Conservation (phyloP, 1,140 invertebrate species). For the Cyphomyrmex costatus region DNA sequence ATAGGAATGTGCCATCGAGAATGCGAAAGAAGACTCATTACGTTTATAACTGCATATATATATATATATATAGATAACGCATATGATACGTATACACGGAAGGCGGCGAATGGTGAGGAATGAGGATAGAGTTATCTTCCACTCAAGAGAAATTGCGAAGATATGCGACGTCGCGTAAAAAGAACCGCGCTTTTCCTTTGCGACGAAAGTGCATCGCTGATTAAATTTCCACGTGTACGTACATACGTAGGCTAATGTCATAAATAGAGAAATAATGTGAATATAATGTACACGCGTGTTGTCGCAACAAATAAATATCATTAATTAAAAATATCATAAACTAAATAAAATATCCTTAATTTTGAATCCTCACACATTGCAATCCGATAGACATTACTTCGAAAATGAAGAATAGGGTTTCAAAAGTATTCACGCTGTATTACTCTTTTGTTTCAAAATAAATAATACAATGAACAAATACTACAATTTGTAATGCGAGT, state of each 20-base stretch:
- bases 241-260: constrained; percentile 30
- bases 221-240: constrained; percentile 17
- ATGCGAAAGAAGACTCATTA: constrained; percentile 71
- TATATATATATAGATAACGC: constrained; percentile 18
- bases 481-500: not conserved
- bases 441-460: not conserved
- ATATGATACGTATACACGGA: constrained; percentile 20
- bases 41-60: constrained; percentile 35
- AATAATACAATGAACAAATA: constrained; percentile 6
- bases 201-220: constrained; percentile 41
- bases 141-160: constrained; percentile 37
- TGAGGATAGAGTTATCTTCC: constrained; percentile 21
- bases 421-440: not conserved
- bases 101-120: constrained; percentile 15
- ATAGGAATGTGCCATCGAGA: constrained; percentile 81
- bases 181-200: constrained; percentile 43
- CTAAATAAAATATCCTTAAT: constrained; percentile 73
- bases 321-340: constrained; percentile 71
- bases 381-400: no score
- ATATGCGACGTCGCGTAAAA: constrained; percentile 43
- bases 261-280: constrained; percentile 71
- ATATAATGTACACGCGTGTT: constrained; percentile 79
- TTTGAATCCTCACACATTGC: constrained; percentile 49
- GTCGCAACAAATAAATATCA: constrained; percentile 77
- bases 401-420: not conserved